Evolutionary conservation across 2,888 invertebrate genomes (phyloP).

Genomic region (Drosophila neonasuta): DNA sequence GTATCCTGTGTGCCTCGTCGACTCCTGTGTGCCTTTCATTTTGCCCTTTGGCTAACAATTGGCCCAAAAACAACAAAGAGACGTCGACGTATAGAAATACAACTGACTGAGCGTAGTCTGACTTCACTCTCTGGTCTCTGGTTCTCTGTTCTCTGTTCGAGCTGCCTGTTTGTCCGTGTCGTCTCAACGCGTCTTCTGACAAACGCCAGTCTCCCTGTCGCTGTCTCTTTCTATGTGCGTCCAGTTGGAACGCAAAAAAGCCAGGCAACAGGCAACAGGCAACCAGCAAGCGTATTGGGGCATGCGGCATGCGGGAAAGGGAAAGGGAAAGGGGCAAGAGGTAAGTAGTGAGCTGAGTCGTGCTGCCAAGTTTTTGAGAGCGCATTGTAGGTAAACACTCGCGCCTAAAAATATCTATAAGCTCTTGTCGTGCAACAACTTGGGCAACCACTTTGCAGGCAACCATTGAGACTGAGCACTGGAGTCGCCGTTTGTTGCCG

Average conservation of each 20-base stretch:
- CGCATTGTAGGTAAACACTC: slow-evolving; percentile 74
- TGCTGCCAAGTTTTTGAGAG: slow-evolving; percentile 64
- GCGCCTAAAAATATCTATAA: slow-evolving; percentile 76
- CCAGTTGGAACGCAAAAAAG: slow-evolving; percentile 66
- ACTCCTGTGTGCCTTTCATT: slow-evolving; percentile 17
- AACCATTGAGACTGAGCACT: slow-evolving; percentile 33
- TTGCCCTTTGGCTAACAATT: slow-evolving; percentile 54
- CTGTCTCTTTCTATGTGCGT: slow-evolving; percentile 48
- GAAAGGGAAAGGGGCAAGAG: background rate
- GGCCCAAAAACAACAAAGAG: slow-evolving; percentile 40
- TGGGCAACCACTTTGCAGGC: slow-evolving; percentile 69
- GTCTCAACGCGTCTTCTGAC: slow-evolving; percentile 68
- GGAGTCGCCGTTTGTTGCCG: slow-evolving; percentile 14
- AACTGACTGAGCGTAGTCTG: slow-evolving; percentile 27
- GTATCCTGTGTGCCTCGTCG: slow-evolving; percentile 44
- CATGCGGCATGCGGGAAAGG: slow-evolving; percentile 3
- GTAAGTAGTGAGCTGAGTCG: slow-evolving; percentile 34
- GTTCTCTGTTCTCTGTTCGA: slow-evolving; percentile 20
- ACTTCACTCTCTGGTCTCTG: slow-evolving; percentile 13
- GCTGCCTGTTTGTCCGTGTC: slow-evolving; percentile 71
- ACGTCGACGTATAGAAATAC: slow-evolving; percentile 2
- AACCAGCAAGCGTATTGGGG: background rate
- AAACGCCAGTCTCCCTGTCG: slow-evolving; percentile 31
- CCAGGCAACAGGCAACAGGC: slow-evolving; percentile 20
- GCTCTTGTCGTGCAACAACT: slow-evolving; percentile 66